Percentiles rank a stretch among this genome's conserved stretches.
phyloP scores from a whole-genome alignment of 2,797 vertebrate species.

The Pseudochaenichthys georgianus region DNA sequence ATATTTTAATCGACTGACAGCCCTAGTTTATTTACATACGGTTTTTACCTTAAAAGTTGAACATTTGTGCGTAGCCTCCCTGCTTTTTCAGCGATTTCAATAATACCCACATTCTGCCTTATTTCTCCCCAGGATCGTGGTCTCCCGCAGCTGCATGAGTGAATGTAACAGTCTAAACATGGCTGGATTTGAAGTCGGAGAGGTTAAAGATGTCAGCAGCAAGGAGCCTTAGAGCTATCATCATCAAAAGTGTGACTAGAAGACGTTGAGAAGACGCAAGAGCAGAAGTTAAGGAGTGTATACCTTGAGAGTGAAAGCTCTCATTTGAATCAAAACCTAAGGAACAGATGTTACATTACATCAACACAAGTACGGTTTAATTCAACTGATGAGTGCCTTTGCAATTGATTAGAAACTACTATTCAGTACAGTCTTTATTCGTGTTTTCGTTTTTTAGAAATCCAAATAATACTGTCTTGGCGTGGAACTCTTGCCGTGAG shows the following conservation, averaged over 20 bases:
- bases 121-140: constrained; percentile 84
- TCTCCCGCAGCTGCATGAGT: no score
- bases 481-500: constrained; percentile 92
- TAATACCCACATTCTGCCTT: neutral
- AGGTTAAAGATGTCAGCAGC: no score
- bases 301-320: constrained; percentile 40
- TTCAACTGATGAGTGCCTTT: neutral
- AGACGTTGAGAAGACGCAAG: constrained; percentile 43
- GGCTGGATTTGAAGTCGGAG: no score
- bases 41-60: neutral
- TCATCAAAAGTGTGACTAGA: constrained; percentile 54
- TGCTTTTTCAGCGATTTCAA: neutral
- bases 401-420: constrained; percentile 7
- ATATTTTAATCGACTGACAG: no score
- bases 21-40: neutral
- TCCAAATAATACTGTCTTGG: constrained; percentile 78
- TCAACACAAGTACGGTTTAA: constrained; percentile 4
- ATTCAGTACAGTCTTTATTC: constrained; percentile 76
- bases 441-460: constrained; percentile 74
- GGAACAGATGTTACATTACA: neutral
- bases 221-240: no score
- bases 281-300: constrained; percentile 33
- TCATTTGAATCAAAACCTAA: constrained; percentile 13
- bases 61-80: neutral
- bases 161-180: no score